phyloP scores from a whole-genome alignment of 2,888 invertebrate species.

The Cabera pusaria region DNA sequence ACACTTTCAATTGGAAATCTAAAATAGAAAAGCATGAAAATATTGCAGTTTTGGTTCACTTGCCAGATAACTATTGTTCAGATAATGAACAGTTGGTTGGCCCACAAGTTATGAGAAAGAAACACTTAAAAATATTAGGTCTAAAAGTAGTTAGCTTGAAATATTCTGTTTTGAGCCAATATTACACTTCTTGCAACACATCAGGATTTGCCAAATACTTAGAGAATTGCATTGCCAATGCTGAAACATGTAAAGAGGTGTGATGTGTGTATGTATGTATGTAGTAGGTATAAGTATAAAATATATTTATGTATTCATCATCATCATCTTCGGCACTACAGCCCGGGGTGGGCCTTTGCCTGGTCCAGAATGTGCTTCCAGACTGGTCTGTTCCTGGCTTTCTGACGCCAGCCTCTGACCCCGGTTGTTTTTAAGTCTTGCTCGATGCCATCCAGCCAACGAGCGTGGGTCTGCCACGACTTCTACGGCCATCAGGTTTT shows the following conservation, averaged over 20 bases:
- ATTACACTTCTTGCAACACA: constrained; percentile 71
- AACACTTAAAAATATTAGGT: constrained; percentile 85
- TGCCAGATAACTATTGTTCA: constrained; percentile 86
- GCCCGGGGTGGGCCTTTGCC: no score
- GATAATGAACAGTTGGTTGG: constrained; percentile 83
- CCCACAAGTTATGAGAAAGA: constrained; percentile 84
- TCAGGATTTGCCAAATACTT: constrained; percentile 79
- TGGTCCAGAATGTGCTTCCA: no score
- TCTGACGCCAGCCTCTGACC: no score
- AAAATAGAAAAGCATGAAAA: constrained; percentile 66
- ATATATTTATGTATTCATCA: no score
- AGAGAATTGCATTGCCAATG: constrained; percentile 61
- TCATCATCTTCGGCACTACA: no score
- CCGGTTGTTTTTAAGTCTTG: no score
- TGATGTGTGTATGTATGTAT: background rate
- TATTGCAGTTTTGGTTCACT: constrained; percentile 83
- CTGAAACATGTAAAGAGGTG: constrained; percentile 45
- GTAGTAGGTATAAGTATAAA: no score
- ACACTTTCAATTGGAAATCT: constrained; percentile 72
- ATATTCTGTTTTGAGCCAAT: constrained; percentile 74
- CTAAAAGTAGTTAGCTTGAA: constrained; percentile 84
- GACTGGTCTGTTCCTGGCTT: no score
- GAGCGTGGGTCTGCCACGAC: no score
- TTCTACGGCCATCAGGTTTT: no score
- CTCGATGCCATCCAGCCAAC: no score